Evolutionary conservation across 2,888 invertebrate species (phyloP).

Genomic region (Pecten maximus): DNA sequence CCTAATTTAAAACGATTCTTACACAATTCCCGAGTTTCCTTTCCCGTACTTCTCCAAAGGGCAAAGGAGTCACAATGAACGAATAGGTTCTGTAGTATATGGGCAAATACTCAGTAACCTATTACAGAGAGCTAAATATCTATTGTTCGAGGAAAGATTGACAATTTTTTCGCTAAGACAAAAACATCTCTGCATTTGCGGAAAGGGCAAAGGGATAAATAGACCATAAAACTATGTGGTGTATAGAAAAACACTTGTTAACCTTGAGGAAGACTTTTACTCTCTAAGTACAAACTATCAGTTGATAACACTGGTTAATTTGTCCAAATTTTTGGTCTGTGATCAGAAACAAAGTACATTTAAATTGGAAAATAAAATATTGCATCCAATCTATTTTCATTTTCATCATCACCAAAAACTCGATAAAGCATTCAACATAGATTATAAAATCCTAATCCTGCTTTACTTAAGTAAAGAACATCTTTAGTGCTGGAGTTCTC

Average conservation of each 20-base stretch:
- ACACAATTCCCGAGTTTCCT: background rate
- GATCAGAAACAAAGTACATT: background rate
- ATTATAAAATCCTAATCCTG: too few species aligned
- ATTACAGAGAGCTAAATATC: background rate
- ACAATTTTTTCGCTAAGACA: background rate
- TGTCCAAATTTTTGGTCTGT: background rate
- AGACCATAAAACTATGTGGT: background rate
- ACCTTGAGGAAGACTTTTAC: background rate
- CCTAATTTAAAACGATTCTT: background rate
- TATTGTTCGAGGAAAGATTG: background rate
- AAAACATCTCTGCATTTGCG: background rate
- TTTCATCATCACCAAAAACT: too few species aligned
- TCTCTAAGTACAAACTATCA: background rate
- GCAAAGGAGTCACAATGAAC: background rate
- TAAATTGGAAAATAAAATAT: background rate
- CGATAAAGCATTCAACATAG: too few species aligned
- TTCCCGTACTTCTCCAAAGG: conserved; percentile 9
- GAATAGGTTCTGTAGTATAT: background rate
- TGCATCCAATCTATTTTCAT: background rate
- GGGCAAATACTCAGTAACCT: background rate
- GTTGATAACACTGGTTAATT: background rate
- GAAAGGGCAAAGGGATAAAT: background rate
- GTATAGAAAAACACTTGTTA: conserved; percentile 12
- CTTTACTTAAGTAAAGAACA: too few species aligned
- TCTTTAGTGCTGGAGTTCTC: too few species aligned